These are phyloP conservation scores for Hypomesus transpacificus DNA, from an alignment of 2,113 vertebrate genomes.

Conservation along the genomic window DNA sequence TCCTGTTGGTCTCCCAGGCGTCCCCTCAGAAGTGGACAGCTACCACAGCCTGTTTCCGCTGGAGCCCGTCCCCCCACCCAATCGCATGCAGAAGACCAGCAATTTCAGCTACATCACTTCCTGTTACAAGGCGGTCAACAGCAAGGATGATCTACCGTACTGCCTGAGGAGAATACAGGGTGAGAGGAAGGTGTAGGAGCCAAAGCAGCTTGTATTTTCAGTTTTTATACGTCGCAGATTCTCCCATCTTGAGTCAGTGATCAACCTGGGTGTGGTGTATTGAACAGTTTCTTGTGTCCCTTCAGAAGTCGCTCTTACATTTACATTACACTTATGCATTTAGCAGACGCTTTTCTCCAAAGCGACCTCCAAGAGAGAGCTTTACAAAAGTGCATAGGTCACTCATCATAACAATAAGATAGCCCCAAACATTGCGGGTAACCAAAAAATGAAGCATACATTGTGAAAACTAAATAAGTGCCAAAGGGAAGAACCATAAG, in stretches of 20 bases:
- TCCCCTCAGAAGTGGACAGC: constrained; percentile 95
- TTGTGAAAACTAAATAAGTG: too few species aligned
- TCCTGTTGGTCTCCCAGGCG: constrained; percentile 67
- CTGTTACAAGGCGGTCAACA: constrained; percentile 98
- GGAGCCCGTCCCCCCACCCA: constrained; percentile 91
- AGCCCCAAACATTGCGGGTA: too few species aligned
- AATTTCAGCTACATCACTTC: constrained; percentile 98
- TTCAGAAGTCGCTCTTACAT: neutral
- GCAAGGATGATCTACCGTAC: constrained; percentile 97
- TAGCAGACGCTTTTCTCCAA: too few species aligned
- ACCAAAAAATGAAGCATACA: too few species aligned
- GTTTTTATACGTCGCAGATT: too few species aligned
- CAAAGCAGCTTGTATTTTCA: too few species aligned
- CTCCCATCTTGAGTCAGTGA: too few species aligned
- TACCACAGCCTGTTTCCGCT: constrained; percentile 98
- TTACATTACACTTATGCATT: too few species aligned
- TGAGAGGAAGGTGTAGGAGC: constrained; percentile 57
- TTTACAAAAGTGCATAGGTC: too few species aligned
- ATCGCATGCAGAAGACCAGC: constrained; percentile 97
- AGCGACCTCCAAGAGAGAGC: too few species aligned
- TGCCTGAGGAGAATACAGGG: constrained; percentile 98
- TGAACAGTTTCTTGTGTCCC: neutral
- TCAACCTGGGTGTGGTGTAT: neutral
- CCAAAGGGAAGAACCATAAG: too few species aligned
- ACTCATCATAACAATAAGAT: too few species aligned